These are phyloP conservation scores for Bombus confusus DNA, from an alignment of 1,140 invertebrate genomes.

Conservation along the genomic window DNA sequence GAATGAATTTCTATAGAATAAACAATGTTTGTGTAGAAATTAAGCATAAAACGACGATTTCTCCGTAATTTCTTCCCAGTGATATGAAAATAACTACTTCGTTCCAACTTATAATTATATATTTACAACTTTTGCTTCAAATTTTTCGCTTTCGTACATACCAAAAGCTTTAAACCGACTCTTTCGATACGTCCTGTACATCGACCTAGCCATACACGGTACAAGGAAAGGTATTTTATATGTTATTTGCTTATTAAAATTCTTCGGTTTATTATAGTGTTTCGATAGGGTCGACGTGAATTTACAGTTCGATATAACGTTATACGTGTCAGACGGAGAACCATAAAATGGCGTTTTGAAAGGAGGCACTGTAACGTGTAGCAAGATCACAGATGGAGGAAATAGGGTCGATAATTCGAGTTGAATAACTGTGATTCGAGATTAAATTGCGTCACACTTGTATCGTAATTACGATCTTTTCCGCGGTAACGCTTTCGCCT, in stretches of 20 bases:
- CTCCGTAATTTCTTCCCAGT: not conserved
- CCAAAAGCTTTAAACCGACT: conserved; percentile 1
- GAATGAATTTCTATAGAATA: not conserved
- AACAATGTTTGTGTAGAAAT: not conserved
- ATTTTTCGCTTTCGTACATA: not conserved
- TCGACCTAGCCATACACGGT: conserved; percentile 23
- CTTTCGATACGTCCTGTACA: conserved; percentile 49
- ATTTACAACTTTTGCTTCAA: not conserved
- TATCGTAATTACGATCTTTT: conserved; percentile 8
- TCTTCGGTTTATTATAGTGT: not conserved
- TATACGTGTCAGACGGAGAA: not conserved
- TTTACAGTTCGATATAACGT: conserved; percentile 4
- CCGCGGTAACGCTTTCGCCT: not conserved
- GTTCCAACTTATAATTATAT: not conserved
- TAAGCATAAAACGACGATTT: not conserved
- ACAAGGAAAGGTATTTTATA: not conserved
- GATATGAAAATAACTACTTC: not conserved
- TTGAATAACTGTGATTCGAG: not conserved
- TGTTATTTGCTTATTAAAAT: conserved; percentile 18
- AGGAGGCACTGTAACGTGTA: not conserved
- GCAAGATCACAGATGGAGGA: not conserved
- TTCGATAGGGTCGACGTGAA: not conserved
- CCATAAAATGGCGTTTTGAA: conserved; percentile 30
- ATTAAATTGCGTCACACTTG: not conserved
- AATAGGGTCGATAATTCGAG: conserved; percentile 8